A percentile compares a stretch with the other conserved stretches of the same genome.
Conservation (phyloP, 2,888 invertebrate species). For the Microchrysa polita region DNA sequence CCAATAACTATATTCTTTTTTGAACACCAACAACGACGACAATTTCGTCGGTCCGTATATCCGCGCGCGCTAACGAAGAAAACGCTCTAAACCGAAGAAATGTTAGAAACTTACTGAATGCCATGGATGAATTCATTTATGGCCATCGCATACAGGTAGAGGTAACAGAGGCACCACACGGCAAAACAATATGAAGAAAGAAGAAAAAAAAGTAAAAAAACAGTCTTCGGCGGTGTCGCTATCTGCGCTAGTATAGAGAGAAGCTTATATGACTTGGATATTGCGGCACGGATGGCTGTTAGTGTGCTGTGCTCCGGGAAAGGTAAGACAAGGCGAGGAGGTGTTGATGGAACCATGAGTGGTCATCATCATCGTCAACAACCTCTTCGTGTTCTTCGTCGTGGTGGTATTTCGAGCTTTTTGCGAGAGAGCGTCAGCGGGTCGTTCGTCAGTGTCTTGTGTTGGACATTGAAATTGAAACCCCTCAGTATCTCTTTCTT, state of each 20-base stretch:
- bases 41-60: neutral
- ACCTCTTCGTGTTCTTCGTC: neutral
- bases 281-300: no score
- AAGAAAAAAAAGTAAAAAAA: no score
- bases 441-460: conserved; percentile 3
- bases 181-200: neutral
- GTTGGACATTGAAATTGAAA: neutral
- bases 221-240: no score
- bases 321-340: conserved; percentile 38
- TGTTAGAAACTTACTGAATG: conserved; percentile 41
- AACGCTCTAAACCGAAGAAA: conserved; percentile 42
- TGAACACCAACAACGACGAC: neutral
- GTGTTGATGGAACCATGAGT: conserved; percentile 43
- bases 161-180: conserved; percentile 9
- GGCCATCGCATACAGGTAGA: no score
- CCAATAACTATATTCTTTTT: no score
- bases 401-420: neutral
- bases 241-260: no score
- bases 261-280: no score
- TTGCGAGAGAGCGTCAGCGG: neutral
- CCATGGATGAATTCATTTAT: conserved; percentile 27
- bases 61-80: conserved; percentile 6
- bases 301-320: conserved; percentile 4
- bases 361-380: conserved; percentile 24
- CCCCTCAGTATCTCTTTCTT: no score